Conservation (phyloP, 1,140 invertebrate genomes). For the Cydia pomonella region DNA sequence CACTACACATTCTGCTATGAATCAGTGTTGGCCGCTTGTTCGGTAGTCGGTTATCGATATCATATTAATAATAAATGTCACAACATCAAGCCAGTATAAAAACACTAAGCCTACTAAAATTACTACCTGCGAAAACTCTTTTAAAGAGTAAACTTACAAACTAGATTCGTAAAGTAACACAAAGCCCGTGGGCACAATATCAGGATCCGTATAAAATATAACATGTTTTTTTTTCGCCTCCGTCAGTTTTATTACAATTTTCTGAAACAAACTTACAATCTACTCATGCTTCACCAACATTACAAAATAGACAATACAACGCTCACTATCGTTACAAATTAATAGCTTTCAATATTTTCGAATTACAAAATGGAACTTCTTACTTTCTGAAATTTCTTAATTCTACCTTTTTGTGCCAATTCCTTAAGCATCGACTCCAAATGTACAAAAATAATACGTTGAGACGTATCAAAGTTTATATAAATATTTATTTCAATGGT, state of each 20-base stretch:
- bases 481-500: constrained; percentile 73
- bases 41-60: constrained; percentile 69
- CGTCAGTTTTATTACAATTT: constrained; percentile 79
- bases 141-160: constrained; percentile 80
- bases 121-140: constrained; percentile 82
- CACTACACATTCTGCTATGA: constrained; percentile 79
- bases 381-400: constrained; percentile 58
- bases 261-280: constrained; percentile 77
- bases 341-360: constrained; percentile 64
- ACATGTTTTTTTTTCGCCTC: constrained; percentile 71
- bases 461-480: constrained; percentile 69
- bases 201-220: constrained; percentile 78
- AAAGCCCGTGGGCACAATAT: constrained; percentile 64
- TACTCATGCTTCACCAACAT: constrained; percentile 75
- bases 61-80: constrained; percentile 80
- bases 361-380: constrained; percentile 73
- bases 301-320: constrained; percentile 79
- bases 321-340: constrained; percentile 73
- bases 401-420: constrained; percentile 66
- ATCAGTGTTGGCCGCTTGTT: constrained; percentile 72
- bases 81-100: constrained; percentile 82
- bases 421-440: constrained; percentile 70
- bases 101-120: constrained; percentile 82
- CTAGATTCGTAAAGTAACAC: constrained; percentile 80
- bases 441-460: constrained; percentile 78